Percentiles rank a stretch among this genome's conserved stretches.
phyloP scores from a whole-genome alignment of 2,888 invertebrate genomes.

The Monochamus alternatus region DNA sequence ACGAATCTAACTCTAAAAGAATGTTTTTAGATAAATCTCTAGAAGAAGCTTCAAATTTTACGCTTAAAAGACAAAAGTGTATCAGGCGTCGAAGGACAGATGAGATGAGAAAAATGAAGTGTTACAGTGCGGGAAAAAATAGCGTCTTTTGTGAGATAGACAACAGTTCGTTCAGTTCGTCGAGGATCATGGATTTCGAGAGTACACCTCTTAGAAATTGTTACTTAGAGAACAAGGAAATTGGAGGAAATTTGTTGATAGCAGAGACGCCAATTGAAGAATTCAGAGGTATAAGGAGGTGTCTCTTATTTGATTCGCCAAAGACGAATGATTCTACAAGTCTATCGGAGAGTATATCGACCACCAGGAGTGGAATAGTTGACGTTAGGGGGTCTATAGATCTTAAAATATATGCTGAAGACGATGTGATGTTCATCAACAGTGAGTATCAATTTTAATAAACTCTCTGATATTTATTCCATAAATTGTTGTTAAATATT shows the following conservation, averaged over 20 bases:
- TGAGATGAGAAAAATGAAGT: constrained; percentile 48
- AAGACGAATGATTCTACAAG: constrained; percentile 52
- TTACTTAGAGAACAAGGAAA: constrained; percentile 58
- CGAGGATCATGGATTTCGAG: constrained; percentile 51
- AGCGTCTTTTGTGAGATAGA: constrained; percentile 45
- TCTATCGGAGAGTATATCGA: constrained; percentile 58
- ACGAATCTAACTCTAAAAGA: constrained; percentile 53
- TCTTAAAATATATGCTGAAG: constrained; percentile 65
- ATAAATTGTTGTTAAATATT: constrained; percentile 3
- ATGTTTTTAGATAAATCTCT: constrained; percentile 52
- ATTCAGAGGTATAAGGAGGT: constrained; percentile 65
- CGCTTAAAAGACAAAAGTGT: constrained; percentile 75
- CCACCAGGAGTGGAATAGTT: constrained; percentile 54
- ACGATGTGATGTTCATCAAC: constrained; percentile 67
- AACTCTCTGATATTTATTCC: background rate
- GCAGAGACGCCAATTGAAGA: constrained; percentile 49
- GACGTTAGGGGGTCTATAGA: constrained; percentile 68
- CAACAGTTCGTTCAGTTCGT: constrained; percentile 36
- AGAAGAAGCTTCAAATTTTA: constrained; percentile 60
- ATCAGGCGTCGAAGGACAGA: constrained; percentile 72
- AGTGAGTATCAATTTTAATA: constrained; percentile 60
- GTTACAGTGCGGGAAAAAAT: constrained; percentile 46
- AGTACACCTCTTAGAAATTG: constrained; percentile 58
- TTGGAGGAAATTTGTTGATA: constrained; percentile 36
- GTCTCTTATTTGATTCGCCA: constrained; percentile 69